Percentiles rank a stretch among this genome's conserved stretches.
phyloP scores from a whole-genome alignment of 2,888 invertebrate species.

The Pseudoips prasinana region DNA sequence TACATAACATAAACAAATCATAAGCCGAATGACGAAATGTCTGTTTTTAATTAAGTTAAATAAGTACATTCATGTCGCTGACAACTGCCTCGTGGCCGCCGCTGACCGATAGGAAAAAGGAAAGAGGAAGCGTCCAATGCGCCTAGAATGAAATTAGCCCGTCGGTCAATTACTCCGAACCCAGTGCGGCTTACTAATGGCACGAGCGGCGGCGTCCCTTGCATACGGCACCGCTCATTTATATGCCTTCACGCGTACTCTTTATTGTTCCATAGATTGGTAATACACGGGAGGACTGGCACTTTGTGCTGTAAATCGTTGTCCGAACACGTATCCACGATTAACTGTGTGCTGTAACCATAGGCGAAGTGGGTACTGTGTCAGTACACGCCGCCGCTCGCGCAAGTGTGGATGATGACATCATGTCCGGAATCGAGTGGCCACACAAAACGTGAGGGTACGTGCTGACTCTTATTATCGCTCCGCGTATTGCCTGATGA shows the following conservation, averaged over 20 bases:
- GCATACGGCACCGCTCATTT: slow-evolving; percentile 75
- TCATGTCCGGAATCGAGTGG: slow-evolving; percentile 72
- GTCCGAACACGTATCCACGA: slow-evolving; percentile 77
- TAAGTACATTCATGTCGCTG: slow-evolving; percentile 41
- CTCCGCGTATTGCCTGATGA: slow-evolving; percentile 52
- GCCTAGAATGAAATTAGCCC: slow-evolving; percentile 77
- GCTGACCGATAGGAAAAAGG: slow-evolving; percentile 81
- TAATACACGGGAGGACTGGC: slow-evolving; percentile 81
- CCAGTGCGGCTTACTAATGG: slow-evolving; percentile 73
- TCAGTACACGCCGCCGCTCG: slow-evolving; percentile 68
- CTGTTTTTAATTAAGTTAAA: slow-evolving; percentile 24
- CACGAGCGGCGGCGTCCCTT: slow-evolving; percentile 65
- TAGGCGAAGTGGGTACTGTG: slow-evolving; percentile 55
- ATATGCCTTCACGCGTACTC: slow-evolving; percentile 68
- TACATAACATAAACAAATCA: background rate
- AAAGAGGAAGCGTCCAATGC: slow-evolving; percentile 79
- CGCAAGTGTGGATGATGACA: slow-evolving; percentile 69
- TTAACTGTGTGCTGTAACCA: slow-evolving; percentile 70
- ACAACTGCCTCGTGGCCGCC: slow-evolving; percentile 56
- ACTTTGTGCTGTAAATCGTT: slow-evolving; percentile 80
- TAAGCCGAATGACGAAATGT: slow-evolving; percentile 9
- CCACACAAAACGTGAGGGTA: slow-evolving; percentile 72
- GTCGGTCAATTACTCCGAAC: slow-evolving; percentile 79
- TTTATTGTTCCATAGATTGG: slow-evolving; percentile 81
- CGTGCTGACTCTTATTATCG: slow-evolving; percentile 55